Percentiles rank a stretch among this genome's conserved stretches.
These are phyloP conservation scores for Trachelus stipa DNA, from an alignment of 2,888 invertebrate species.

Conservation along the genomic window DNA sequence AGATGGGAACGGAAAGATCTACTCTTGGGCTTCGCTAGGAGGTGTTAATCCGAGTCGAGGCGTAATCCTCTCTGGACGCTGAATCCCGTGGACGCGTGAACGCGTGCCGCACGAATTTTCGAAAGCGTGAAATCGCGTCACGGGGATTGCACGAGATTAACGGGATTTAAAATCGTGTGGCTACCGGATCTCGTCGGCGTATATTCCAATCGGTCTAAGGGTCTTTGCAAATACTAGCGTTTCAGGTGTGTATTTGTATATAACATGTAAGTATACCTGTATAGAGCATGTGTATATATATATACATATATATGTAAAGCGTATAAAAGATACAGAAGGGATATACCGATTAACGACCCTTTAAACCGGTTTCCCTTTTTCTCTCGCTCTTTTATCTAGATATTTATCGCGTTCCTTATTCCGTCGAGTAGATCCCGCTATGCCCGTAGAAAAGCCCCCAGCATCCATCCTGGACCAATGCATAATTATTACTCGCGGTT, in stretches of 20 bases:
- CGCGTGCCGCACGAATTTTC: conserved; percentile 34
- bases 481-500: not conserved
- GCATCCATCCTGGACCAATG: not conserved
- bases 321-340: not conserved
- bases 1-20: too few species aligned
- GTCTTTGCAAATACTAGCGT: too few species aligned
- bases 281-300: not conserved
- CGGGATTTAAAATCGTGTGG: conserved; percentile 51
- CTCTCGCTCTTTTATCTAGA: not conserved
- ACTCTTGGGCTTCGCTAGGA: not conserved
- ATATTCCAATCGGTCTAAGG: too few species aligned
- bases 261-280: not conserved
- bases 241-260: not conserved
- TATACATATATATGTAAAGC: not conserved
- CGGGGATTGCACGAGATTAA: conserved; percentile 53
- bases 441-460: not conserved
- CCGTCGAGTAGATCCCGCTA: not conserved
- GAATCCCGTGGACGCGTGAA: conserved; percentile 7
- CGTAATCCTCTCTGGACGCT: conserved; percentile 1
- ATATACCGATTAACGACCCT: not conserved
- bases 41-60: conserved; percentile 4
- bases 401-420: not conserved
- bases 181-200: not conserved
- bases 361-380: not conserved
- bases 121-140: conserved; percentile 63